A percentile compares a stretch with the other conserved stretches of the same genome.
phyloP scores from a whole-genome alignment of 92 coral and sea anemone species.

The Montipora capitata region DNA sequence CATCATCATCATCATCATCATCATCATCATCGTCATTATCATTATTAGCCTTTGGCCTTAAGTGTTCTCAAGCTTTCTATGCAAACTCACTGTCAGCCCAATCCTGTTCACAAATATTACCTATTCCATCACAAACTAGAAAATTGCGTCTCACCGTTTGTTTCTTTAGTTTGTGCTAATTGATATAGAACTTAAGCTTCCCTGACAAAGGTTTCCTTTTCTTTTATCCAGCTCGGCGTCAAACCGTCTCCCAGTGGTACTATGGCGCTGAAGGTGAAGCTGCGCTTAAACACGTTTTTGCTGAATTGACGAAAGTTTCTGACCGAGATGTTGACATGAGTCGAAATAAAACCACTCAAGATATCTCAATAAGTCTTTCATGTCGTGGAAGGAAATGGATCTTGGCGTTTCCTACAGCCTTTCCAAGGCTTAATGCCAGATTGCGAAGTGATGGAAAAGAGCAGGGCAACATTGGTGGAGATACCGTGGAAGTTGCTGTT shows the following conservation, averaged over 20 bases:
- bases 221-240: neutral
- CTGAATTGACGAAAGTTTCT: slow-evolving; percentile 32
- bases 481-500: slow-evolving; percentile 13
- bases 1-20: too few species aligned
- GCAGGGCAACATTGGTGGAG: slow-evolving; percentile 12
- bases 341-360: neutral
- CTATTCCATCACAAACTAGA: too few species aligned
- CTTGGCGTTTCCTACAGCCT: slow-evolving; percentile 21
- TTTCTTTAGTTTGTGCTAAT: too few species aligned
- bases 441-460: slow-evolving; percentile 3
- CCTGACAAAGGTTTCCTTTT: neutral
- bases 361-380: slow-evolving; percentile 42
- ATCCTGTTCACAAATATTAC: too few species aligned
- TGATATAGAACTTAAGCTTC: too few species aligned
- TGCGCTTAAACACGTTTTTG: slow-evolving; percentile 20
- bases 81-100: too few species aligned
- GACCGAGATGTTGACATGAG: too few species aligned
- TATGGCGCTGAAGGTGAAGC: slow-evolving; percentile 32
- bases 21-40: too few species aligned
- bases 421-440: slow-evolving; percentile 40
- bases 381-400: slow-evolving; percentile 34
- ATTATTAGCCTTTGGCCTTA: too few species aligned
- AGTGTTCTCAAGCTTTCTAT: too few species aligned
- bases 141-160: too few species aligned
- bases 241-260: slow-evolving; percentile 37